Percentiles rank a stretch among this genome's conserved stretches.
phyloP scores from a whole-genome alignment of 2,888 invertebrate species.

The Ormyrus pomaceus region DNA sequence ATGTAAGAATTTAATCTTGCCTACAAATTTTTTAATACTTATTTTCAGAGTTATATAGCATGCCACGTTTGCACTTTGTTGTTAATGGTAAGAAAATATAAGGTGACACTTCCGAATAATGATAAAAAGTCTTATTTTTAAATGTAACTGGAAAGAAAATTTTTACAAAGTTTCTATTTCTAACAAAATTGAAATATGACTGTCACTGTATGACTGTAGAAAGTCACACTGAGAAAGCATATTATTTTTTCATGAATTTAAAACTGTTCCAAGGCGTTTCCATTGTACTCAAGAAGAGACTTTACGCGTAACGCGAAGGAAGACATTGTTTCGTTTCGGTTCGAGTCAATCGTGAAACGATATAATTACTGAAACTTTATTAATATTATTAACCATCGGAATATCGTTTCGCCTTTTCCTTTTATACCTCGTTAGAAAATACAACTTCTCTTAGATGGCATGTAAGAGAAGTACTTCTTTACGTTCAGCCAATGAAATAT shows the following conservation, averaged over 20 bases:
- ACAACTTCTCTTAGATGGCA: not conserved
- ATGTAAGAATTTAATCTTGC: too few relatives aligned
- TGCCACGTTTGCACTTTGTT: too few relatives aligned
- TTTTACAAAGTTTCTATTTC: conserved; percentile 22
- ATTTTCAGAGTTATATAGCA: too few relatives aligned
- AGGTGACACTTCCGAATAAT: too few relatives aligned
- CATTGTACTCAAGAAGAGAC: conserved; percentile 35
- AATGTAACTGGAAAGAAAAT: too few relatives aligned
- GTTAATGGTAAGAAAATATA: too few relatives aligned
- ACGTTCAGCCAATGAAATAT: too few relatives aligned
- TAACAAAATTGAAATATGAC: conserved; percentile 12
- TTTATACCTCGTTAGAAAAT: conserved; percentile 31
- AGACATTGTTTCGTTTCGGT: conserved; percentile 35
- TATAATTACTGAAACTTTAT: conserved; percentile 26
- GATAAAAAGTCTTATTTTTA: too few relatives aligned
- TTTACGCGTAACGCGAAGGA: conserved; percentile 36
- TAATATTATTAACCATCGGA: conserved; percentile 25
- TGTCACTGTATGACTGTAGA: conserved; percentile 39
- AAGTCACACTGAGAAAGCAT: conserved; percentile 47
- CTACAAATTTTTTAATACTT: too few relatives aligned
- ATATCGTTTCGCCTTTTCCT: conserved; percentile 32
- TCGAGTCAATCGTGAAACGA: conserved; percentile 28
- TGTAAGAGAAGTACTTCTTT: too few relatives aligned
- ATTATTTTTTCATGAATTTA: conserved; percentile 39
- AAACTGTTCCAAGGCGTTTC: conserved; percentile 26